phyloP scores from a whole-genome alignment of 2,113 vertebrate genomes.

The Orcinus orca region DNA sequence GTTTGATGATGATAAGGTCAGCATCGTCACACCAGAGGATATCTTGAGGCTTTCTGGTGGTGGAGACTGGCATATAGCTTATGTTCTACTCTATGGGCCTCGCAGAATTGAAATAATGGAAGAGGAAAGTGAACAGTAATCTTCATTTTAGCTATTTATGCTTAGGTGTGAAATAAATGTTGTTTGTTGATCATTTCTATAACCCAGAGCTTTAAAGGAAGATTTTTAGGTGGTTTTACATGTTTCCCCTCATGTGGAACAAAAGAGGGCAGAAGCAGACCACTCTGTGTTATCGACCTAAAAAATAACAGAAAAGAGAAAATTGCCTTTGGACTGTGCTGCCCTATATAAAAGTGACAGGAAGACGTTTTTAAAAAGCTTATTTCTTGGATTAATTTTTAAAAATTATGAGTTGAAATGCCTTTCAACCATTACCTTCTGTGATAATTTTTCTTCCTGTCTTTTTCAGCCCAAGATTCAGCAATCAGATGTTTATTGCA shows the following conservation, averaged over 20 bases:
- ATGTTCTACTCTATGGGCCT: conserved; percentile 97
- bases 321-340: conserved; percentile 64
- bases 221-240: conserved; percentile 71
- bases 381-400: conserved; percentile 62
- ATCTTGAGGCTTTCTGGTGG: conserved; percentile 97
- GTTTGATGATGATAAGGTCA: conserved; percentile 99
- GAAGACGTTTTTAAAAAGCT: conserved; percentile 75
- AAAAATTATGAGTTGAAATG: conserved; percentile 57
- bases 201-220: conserved; percentile 81
- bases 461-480: conserved; percentile 58
- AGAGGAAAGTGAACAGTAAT: conserved; percentile 87
- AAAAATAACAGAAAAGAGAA: conserved; percentile 49
- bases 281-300: conserved; percentile 57
- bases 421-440: conserved; percentile 40
- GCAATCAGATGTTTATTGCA: conserved; percentile 83
- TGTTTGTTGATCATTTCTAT: conserved; percentile 83
- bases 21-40: conserved; percentile 96
- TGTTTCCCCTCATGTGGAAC: conserved; percentile 71
- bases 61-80: conserved; percentile 99
- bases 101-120: conserved; percentile 92
- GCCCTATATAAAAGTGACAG: conserved; percentile 55
- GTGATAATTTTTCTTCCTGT: conserved; percentile 47
- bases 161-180: conserved; percentile 97
- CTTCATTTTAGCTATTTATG: conserved; percentile 89
- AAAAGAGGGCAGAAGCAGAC: conserved; percentile 38